Conservation (phyloP, 2,888 invertebrate species). For the Andrena hattorfiana region DNA sequence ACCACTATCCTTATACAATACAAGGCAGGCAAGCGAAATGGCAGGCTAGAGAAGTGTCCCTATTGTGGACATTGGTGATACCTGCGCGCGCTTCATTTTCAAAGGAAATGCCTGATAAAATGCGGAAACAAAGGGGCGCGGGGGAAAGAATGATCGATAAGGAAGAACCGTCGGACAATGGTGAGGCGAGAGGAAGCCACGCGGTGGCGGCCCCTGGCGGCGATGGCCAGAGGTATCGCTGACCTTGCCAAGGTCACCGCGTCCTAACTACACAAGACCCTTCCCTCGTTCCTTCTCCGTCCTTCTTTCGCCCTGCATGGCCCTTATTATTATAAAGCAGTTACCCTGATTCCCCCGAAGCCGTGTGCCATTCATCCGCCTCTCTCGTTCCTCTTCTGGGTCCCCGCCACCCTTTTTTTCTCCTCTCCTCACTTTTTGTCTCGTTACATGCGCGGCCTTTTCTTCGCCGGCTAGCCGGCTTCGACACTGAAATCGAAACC, state of each 20-base stretch:
- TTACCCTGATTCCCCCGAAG: slow-evolving; percentile 75
- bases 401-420: slow-evolving; percentile 47
- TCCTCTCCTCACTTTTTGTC: slow-evolving; percentile 65
- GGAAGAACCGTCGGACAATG: slow-evolving; percentile 65
- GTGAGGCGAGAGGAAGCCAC: slow-evolving; percentile 55
- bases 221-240: slow-evolving; percentile 80
- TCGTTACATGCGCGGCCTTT: slow-evolving; percentile 64
- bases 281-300: slow-evolving; percentile 62
- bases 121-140: slow-evolving; percentile 18
- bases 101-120: slow-evolving; percentile 17
- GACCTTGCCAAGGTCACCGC: slow-evolving; percentile 84
- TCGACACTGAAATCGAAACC: slow-evolving; percentile 73
- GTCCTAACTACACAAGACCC: slow-evolving; percentile 77
- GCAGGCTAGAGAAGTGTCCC: neutral
- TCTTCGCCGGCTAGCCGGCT: slow-evolving; percentile 55
- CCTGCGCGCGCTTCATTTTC: neutral
- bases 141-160: slow-evolving; percentile 72
- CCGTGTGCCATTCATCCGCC: slow-evolving; percentile 77
- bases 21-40: neutral
- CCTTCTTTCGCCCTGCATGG: slow-evolving; percentile 61
- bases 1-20: neutral
- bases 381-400: slow-evolving; percentile 63
- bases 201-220: slow-evolving; percentile 80
- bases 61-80: neutral
- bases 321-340: slow-evolving; percentile 80